Evolutionary conservation across 1,140 invertebrate species (phyloP).

Genomic region (Charaxes varanes): DNA sequence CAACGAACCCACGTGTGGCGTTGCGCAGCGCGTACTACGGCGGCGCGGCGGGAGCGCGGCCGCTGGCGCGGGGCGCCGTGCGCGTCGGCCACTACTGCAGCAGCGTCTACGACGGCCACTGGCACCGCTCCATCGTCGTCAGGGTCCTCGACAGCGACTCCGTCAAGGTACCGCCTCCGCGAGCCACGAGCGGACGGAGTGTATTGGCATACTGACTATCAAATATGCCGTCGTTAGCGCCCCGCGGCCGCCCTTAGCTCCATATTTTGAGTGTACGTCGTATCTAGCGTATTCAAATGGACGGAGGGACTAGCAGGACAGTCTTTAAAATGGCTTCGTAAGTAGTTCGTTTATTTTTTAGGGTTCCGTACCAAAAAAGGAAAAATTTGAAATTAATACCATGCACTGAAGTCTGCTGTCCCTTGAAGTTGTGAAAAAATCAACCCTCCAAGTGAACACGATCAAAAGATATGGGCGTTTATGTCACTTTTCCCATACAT

Average conservation of each 20-base stretch:
- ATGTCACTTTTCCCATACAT: too few relatives aligned
- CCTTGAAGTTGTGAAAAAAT: too few relatives aligned
- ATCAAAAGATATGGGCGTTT: too few relatives aligned
- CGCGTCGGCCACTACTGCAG: constrained; percentile 47
- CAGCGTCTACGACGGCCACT: constrained; percentile 43
- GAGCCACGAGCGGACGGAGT: not conserved
- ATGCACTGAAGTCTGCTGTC: too few relatives aligned
- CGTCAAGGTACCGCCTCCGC: constrained; percentile 35
- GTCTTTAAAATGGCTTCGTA: too few relatives aligned
- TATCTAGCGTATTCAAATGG: too few relatives aligned
- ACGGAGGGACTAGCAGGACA: too few relatives aligned
- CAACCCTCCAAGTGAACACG: too few relatives aligned
- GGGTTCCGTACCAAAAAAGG: too few relatives aligned
- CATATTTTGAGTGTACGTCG: too few relatives aligned
- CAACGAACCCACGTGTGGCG: not conserved
- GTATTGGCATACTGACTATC: not conserved
- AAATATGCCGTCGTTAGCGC: constrained; percentile 17
- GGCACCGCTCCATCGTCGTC: constrained; percentile 57
- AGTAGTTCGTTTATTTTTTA: too few relatives aligned
- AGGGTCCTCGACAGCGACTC: constrained; percentile 40
- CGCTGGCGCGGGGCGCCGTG: constrained; percentile 39
- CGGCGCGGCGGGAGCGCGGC: constrained; percentile 24
- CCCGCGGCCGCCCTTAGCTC: constrained; percentile 24
- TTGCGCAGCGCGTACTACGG: constrained; percentile 36
- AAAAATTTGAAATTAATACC: too few relatives aligned